Evolutionary conservation across 1,140 invertebrate species (phyloP).

Genomic region (Uloborus diversus): DNA sequence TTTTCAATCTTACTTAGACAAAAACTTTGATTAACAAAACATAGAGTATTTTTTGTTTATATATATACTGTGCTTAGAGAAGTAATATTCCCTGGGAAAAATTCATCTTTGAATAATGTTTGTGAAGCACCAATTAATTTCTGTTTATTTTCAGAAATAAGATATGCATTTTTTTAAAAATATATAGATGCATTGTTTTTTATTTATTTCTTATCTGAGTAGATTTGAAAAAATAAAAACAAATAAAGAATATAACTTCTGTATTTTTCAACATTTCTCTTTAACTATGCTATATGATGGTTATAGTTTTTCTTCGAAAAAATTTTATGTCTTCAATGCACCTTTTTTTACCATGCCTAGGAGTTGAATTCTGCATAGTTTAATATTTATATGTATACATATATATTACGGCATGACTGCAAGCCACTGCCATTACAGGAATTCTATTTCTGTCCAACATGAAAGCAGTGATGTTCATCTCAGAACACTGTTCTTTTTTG

Average conservation of each 20-base stretch:
- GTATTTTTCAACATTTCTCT: slow-evolving; percentile 6
- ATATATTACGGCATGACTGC: slow-evolving; percentile 54
- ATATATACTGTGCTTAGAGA: too few relatives aligned
- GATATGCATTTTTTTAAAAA: too few relatives aligned
- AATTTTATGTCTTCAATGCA: slow-evolving; percentile 38
- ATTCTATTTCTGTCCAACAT: slow-evolving; percentile 55
- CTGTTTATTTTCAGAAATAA: too few relatives aligned
- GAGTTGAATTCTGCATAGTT: slow-evolving; percentile 53
- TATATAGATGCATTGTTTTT: too few relatives aligned
- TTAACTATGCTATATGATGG: slow-evolving; percentile 9
- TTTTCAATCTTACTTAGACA: too few relatives aligned
- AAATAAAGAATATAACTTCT: slow-evolving; percentile 2
- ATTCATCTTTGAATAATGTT: too few relatives aligned
- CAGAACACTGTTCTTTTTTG: slow-evolving; percentile 50
- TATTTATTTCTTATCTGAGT: too few relatives aligned
- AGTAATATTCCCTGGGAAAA: too few relatives aligned
- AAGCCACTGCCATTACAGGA: slow-evolving; percentile 53
- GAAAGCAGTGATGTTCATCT: slow-evolving; percentile 52
- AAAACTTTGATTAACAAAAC: too few relatives aligned
- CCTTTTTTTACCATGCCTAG: slow-evolving; percentile 51
- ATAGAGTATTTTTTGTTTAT: too few relatives aligned
- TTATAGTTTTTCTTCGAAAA: slow-evolving; percentile 27
- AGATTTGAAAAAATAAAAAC: too few relatives aligned
- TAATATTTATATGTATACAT: slow-evolving; percentile 56
- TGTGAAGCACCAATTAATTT: too few relatives aligned